These are phyloP conservation scores for Scaptodrosophila latifasciaeformis DNA, from an alignment of 2,888 invertebrate species.

Conservation along the genomic window DNA sequence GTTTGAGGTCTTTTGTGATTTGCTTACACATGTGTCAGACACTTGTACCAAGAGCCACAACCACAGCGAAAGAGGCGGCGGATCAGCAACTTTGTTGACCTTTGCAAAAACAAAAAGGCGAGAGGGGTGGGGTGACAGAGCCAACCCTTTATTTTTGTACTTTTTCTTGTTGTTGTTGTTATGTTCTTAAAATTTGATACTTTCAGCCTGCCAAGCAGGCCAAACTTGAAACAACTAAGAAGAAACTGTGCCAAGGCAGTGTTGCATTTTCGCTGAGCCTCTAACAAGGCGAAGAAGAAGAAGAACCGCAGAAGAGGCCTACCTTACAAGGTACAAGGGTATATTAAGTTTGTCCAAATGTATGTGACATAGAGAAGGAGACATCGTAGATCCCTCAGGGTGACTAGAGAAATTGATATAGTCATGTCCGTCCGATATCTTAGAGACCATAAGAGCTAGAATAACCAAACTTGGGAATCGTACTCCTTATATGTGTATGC, in stretches of 20 bases:
- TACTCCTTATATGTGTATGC: too few relatives aligned
- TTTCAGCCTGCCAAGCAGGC: too few relatives aligned
- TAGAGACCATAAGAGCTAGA: too few relatives aligned
- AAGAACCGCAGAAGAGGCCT: neutral
- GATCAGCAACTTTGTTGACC: slow-evolving; percentile 38
- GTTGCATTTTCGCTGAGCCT: slow-evolving; percentile 7
- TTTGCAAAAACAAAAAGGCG: slow-evolving; percentile 19
- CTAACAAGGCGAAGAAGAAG: neutral
- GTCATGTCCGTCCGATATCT: too few relatives aligned
- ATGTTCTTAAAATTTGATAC: too few relatives aligned
- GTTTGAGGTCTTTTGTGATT: neutral
- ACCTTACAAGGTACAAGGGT: too few relatives aligned
- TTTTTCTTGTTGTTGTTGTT: neutral
- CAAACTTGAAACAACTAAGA: neutral
- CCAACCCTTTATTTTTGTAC: too few relatives aligned
- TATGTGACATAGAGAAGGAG: too few relatives aligned
- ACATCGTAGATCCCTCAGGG: too few relatives aligned
- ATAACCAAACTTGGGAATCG: too few relatives aligned
- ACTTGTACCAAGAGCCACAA: slow-evolving; percentile 15
- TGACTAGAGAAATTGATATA: too few relatives aligned
- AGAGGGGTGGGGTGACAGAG: neutral
- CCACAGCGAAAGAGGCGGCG: slow-evolving; percentile 11
- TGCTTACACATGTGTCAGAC: slow-evolving; percentile 4
- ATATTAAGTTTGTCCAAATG: too few relatives aligned
- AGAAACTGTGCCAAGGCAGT: slow-evolving; percentile 34